phyloP scores from a whole-genome alignment of 2,888 invertebrate genomes.

The Luffia ferchaultella region DNA sequence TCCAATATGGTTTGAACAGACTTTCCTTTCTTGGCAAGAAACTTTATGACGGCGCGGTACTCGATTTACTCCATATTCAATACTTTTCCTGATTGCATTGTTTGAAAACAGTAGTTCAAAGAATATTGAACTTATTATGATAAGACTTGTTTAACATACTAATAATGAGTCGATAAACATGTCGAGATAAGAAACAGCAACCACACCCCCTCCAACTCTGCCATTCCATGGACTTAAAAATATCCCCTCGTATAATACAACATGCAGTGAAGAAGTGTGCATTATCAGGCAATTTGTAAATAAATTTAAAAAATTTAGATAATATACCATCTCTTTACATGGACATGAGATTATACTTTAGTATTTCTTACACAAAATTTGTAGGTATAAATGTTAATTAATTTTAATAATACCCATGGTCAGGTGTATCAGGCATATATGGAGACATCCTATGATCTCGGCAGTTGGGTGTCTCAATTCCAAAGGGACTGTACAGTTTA shows the following conservation, averaged over 20 bases:
- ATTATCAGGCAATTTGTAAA: neutral
- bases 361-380: neutral
- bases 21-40: constrained; percentile 7
- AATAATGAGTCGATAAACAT: neutral
- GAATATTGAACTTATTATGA: neutral
- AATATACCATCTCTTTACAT: neutral
- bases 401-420: constrained; percentile 38
- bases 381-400: neutral
- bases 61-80: neutral
- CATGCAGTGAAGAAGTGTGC: neutral
- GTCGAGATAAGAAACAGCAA: neutral
- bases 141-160: no score
- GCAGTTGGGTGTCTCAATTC: constrained; percentile 74
- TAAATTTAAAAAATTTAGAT: neutral
- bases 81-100: neutral
- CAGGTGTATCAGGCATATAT: constrained; percentile 60
- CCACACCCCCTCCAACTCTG: neutral
- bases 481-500: constrained; percentile 79
- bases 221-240: neutral
- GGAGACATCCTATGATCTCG: constrained; percentile 60
- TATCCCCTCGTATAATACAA: neutral
- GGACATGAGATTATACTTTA: neutral
- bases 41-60: no score
- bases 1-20: constrained; percentile 1
- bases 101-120: neutral